These are phyloP conservation scores for Hemichromis elongatus DNA, from an alignment of 2,113 vertebrate genomes.

Conservation along the genomic window DNA sequence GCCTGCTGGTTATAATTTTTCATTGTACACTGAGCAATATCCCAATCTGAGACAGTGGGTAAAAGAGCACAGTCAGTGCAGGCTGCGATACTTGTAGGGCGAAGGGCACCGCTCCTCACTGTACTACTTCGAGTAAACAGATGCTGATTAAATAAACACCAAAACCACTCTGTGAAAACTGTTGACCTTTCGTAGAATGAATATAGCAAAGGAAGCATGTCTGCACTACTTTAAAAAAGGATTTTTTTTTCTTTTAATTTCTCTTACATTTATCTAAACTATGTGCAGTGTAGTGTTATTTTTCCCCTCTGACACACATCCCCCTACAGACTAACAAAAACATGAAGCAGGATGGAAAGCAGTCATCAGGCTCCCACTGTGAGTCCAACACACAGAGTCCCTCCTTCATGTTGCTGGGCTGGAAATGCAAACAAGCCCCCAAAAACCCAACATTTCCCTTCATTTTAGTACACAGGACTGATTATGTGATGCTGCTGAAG, in stretches of 20 bases:
- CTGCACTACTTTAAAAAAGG: not conserved
- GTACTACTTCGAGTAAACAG: not conserved
- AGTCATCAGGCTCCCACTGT: not conserved
- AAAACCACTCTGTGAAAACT: not conserved
- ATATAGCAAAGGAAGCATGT: not conserved
- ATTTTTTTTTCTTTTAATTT: not conserved
- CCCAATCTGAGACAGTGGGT: not conserved
- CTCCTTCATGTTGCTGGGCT: not conserved
- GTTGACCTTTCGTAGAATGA: not conserved
- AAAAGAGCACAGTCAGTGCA: not conserved
- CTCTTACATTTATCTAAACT: constrained; percentile 1
- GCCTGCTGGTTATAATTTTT: not conserved
- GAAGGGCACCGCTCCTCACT: not conserved
- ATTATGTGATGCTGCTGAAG: not conserved
- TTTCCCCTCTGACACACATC: constrained; percentile 18
- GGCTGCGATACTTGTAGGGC: not conserved
- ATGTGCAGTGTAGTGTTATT: not conserved
- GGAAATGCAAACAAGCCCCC: not conserved
- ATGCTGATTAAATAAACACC: not conserved
- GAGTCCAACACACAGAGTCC: not conserved
- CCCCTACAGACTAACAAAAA: not conserved
- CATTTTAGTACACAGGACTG: not conserved
- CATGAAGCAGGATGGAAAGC: constrained; percentile 6
- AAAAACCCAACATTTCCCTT: not conserved
- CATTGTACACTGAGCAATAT: not conserved